Conservation (phyloP, 2,888 invertebrate genomes). For the Pseudococcus viburni region DNA sequence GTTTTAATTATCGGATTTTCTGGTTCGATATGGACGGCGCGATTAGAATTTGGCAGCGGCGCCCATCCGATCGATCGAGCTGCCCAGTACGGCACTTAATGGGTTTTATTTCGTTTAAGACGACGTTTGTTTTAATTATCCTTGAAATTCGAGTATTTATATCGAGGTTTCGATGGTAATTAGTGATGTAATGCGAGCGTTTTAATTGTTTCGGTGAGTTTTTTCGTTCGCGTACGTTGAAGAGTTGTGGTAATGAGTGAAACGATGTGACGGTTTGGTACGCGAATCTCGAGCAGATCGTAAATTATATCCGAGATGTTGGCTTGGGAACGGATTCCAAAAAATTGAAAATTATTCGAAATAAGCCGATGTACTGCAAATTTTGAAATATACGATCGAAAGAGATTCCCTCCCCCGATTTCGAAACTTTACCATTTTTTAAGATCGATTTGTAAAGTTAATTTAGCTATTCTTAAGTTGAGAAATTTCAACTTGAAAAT, state of each 20-base stretch:
- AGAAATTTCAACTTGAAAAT: too few species aligned
- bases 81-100: background rate
- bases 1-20: constrained; percentile 39
- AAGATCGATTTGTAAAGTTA: too few species aligned
- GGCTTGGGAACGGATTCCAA: too few species aligned
- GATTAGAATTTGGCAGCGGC: constrained; percentile 12
- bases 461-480: too few species aligned
- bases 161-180: constrained; percentile 17
- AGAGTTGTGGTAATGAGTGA: background rate
- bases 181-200: background rate
- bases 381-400: too few species aligned
- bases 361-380: too few species aligned
- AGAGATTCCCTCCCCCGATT: too few species aligned
- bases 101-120: constrained; percentile 2
- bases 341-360: too few species aligned
- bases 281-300: background rate
- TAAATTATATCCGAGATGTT: background rate
- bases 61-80: background rate
- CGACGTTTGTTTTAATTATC: constrained; percentile 6
- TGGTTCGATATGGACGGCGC: background rate
- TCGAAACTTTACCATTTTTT: too few species aligned
- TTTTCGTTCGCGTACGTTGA: background rate
- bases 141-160: constrained; percentile 6
- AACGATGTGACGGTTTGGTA: background rate
- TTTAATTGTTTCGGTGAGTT: background rate